Conservation (phyloP, 1,140 invertebrate genomes). For the Eriocheir sinensis region DNA sequence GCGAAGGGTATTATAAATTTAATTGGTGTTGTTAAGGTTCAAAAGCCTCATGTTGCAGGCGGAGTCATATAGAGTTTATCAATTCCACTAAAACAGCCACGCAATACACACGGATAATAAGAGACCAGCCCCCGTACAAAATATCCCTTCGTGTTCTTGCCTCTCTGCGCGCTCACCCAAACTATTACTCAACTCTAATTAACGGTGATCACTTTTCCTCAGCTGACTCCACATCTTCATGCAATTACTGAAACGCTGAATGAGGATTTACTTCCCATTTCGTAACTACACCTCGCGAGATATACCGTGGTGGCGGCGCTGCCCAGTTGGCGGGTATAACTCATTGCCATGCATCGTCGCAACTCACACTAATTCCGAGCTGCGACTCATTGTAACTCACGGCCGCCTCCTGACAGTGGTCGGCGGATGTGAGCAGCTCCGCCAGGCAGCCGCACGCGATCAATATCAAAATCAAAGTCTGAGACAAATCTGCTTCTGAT, state of each 20-base stretch:
- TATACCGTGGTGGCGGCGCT: constrained; percentile 37
- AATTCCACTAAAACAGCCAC: not conserved
- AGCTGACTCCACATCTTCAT: constrained; percentile 19
- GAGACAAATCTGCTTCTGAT: constrained; percentile 7
- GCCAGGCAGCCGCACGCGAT: constrained; percentile 35
- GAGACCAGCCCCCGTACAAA: not conserved
- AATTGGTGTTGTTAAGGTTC: constrained; percentile 6
- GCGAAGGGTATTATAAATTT: not conserved
- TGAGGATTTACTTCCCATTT: constrained; percentile 40
- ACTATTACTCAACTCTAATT: constrained; percentile 35
- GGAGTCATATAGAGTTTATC: constrained; percentile 25
- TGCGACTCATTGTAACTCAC: constrained; percentile 40
- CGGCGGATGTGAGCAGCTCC: constrained; percentile 26
- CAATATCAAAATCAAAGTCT: constrained; percentile 50
- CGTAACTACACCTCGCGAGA: not conserved
- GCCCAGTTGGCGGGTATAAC: not conserved
- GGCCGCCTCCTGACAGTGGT: constrained; percentile 46
- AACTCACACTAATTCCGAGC: constrained; percentile 47
- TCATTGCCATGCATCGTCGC: constrained; percentile 52
- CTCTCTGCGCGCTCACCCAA: not conserved
- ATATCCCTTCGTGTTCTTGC: not conserved
- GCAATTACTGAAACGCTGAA: constrained; percentile 50
- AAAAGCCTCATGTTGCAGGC: not conserved
- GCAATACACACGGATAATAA: not conserved
- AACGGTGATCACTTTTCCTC: constrained; percentile 25